Percentiles rank a stretch among this genome's conserved stretches.
Evolutionary conservation across 1,140 invertebrate species (phyloP).

Genomic region (Lucilia cuprina): DNA sequence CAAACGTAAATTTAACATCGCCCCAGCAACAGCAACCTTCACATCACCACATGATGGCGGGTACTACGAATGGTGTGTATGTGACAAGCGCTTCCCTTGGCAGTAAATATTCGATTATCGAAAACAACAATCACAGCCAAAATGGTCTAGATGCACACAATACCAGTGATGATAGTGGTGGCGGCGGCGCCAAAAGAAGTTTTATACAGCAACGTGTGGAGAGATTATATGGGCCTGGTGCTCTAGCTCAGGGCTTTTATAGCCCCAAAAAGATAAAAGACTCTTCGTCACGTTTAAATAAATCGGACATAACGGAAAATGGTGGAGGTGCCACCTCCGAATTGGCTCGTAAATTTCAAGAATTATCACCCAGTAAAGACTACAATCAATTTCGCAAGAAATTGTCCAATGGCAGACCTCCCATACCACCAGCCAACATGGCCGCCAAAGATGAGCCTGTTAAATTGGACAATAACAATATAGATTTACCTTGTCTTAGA

Average conservation of each 20-base stretch:
- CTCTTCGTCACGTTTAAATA: constrained; percentile 39
- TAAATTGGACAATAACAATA: constrained; percentile 36
- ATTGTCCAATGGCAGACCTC: constrained; percentile 42
- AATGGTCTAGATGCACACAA: not conserved
- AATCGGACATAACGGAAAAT: constrained; percentile 37
- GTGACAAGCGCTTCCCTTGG: not conserved
- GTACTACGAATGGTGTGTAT: not conserved
- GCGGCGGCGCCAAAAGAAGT: constrained; percentile 62
- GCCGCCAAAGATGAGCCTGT: constrained; percentile 16
- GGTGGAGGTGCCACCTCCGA: constrained; percentile 41
- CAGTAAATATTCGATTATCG: constrained; percentile 38
- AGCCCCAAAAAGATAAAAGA: constrained; percentile 66
- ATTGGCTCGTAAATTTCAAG: constrained; percentile 56
- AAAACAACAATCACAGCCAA: constrained; percentile 29
- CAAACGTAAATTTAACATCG: constrained; percentile 39
- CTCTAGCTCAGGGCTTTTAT: constrained; percentile 82
- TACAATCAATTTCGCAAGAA: constrained; percentile 64
- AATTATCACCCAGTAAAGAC: constrained; percentile 57
- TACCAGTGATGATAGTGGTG: constrained; percentile 3
- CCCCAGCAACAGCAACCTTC: not conserved
- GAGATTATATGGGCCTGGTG: constrained; percentile 83
- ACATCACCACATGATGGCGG: not conserved
- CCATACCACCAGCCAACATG: not conserved
- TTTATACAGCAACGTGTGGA: constrained; percentile 89
- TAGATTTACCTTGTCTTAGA: constrained; percentile 74